These are phyloP conservation scores for Brachypterus glaber DNA, from an alignment of 2,888 invertebrate species.

Conservation along the genomic window DNA sequence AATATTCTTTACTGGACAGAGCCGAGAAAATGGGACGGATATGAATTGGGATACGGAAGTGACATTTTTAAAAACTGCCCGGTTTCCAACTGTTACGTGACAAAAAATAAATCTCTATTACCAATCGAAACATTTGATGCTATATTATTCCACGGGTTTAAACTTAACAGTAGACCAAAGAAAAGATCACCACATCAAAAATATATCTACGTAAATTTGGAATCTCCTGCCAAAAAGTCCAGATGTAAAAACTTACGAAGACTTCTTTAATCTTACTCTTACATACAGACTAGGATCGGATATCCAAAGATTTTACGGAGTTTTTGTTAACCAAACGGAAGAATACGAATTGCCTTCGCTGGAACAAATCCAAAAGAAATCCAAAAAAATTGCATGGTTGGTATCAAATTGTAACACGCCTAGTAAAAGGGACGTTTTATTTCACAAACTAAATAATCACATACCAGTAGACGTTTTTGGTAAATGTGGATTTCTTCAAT, in stretches of 20 bases:
- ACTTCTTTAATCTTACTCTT: constrained; percentile 50
- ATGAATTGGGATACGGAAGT: constrained; percentile 21
- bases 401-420: constrained; percentile 45
- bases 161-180: constrained; percentile 34
- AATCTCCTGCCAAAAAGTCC: constrained; percentile 35
- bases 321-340: constrained; percentile 11
- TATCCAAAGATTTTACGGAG: constrained; percentile 36
- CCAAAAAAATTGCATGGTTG: constrained; percentile 47
- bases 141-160: constrained; percentile 44
- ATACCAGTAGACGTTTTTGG: constrained; percentile 55
- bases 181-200: constrained; percentile 37
- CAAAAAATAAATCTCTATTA: constrained; percentile 34
- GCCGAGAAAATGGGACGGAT: constrained; percentile 23
- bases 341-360: constrained; percentile 15
- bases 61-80: constrained; percentile 31
- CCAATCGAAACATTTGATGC: constrained; percentile 43
- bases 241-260: constrained; percentile 24
- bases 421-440: constrained; percentile 40
- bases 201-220: constrained; percentile 45
- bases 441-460: constrained; percentile 43
- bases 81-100: constrained; percentile 41
- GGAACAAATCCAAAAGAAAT: constrained; percentile 29
- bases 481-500: constrained; percentile 44
- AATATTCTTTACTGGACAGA: constrained; percentile 26
- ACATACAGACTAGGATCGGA: constrained; percentile 40